These are phyloP conservation scores for Oryzias javanicus DNA, from an alignment of 2,113 vertebrate genomes.

Conservation along the genomic window DNA sequence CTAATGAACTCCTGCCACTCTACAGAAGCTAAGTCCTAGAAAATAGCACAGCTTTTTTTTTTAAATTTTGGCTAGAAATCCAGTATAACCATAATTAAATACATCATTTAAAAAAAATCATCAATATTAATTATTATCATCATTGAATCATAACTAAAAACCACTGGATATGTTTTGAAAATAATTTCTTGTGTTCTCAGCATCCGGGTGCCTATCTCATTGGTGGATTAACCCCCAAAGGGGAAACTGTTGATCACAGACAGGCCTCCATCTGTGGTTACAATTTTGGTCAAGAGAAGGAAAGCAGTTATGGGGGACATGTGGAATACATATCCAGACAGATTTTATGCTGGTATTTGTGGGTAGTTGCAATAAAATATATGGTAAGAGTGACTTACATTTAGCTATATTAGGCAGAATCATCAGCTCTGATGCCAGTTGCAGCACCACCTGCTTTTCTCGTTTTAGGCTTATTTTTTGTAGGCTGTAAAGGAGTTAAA, in stretches of 20 bases:
- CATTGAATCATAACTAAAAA: too few species aligned
- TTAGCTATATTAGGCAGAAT: slow-evolving; percentile 37
- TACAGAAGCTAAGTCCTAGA: too few species aligned
- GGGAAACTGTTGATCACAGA: slow-evolving; percentile 20
- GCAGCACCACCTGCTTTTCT: slow-evolving; percentile 34
- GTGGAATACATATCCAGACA: slow-evolving; percentile 40
- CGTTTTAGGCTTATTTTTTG: slow-evolving; percentile 11
- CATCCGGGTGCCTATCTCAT: slow-evolving; percentile 7
- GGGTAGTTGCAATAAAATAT: slow-evolving; percentile 56
- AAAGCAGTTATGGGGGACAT: slow-evolving; percentile 52
- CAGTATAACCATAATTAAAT: too few species aligned
- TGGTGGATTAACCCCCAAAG: slow-evolving; percentile 18
- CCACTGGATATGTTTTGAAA: too few species aligned
- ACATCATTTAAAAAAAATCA: too few species aligned
- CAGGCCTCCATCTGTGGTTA: slow-evolving; percentile 53
- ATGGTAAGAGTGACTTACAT: slow-evolving; percentile 19
- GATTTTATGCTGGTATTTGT: slow-evolving; percentile 48
- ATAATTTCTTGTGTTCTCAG: too few species aligned
- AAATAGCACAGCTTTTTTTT: too few species aligned
- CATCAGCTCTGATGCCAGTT: slow-evolving; percentile 10
- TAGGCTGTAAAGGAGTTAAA: slow-evolving; percentile 18
- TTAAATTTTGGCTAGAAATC: too few species aligned
- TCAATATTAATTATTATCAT: too few species aligned
- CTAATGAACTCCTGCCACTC: too few species aligned
- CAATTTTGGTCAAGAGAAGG: slow-evolving; percentile 53